Evolutionary conservation across 2,113 vertebrate genomes (phyloP).

Genomic region (Callipepla californica): DNA sequence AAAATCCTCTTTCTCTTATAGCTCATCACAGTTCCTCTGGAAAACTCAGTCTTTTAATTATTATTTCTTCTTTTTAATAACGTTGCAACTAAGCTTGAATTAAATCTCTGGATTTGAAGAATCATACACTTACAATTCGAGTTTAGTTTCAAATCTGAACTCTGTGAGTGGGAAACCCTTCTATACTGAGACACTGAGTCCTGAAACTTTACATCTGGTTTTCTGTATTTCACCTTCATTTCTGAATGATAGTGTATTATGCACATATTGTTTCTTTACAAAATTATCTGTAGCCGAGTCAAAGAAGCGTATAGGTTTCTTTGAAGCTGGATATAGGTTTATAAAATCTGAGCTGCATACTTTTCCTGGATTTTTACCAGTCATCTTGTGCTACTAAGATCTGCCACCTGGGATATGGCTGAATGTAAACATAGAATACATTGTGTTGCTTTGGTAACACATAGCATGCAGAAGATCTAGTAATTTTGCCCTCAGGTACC

Average conservation of each 20-base stretch:
- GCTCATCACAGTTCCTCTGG: neutral
- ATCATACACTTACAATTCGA: neutral
- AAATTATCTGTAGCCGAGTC: neutral
- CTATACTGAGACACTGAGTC: neutral
- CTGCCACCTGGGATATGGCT: fast-evolving
- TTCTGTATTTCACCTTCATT: neutral
- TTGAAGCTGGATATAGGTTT: neutral
- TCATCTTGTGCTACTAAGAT: neutral
- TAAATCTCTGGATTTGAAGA: slow-evolving; percentile 47
- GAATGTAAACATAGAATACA: neutral
- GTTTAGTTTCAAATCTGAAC: slow-evolving; percentile 3
- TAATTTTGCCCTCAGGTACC: neutral
- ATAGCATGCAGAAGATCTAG: neutral
- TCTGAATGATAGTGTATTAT: neutral
- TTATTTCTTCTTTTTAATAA: slow-evolving; percentile 46
- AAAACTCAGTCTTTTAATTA: slow-evolving; percentile 34
- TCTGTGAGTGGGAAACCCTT: neutral
- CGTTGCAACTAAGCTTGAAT: slow-evolving; percentile 33
- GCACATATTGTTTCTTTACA: neutral
- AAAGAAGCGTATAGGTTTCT: neutral
- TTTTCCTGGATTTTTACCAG: neutral
- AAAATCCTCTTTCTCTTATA: slow-evolving; percentile 35
- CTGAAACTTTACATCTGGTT: neutral
- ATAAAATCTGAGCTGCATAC: neutral
- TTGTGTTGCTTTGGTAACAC: neutral